phyloP scores from a whole-genome alignment of 2,113 vertebrate genomes.

The Nerophis ophidion region DNA sequence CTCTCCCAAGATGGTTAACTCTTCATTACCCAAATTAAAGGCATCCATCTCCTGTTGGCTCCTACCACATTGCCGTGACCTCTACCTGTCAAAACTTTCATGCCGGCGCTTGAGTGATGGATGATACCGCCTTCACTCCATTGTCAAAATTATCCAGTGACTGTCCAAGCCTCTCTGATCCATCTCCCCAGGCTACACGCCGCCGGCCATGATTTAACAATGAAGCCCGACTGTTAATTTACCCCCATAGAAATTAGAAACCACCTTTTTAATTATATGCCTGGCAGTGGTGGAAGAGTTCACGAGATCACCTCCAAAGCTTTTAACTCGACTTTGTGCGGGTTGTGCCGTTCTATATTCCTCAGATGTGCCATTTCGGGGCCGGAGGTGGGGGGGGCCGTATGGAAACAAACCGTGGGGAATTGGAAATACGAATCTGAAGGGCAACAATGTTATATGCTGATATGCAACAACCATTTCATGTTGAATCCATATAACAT shows the following conservation, averaged over 20 bases:
- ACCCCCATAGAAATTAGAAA: conserved; percentile 70
- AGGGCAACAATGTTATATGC: neutral
- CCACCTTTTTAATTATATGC: conserved; percentile 72
- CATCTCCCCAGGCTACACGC: conserved; percentile 67
- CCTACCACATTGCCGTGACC: conserved; percentile 71
- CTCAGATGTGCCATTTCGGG: conserved; percentile 43
- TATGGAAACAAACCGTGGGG: conserved; percentile 18
- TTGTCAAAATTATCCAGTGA: conserved; percentile 71
- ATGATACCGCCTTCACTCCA: conserved; percentile 65
- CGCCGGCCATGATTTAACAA: conserved; percentile 61
- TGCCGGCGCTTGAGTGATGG: conserved; percentile 70
- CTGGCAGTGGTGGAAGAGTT: conserved; percentile 62
- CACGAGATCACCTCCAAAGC: conserved; percentile 52
- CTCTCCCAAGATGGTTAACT: conserved; percentile 76
- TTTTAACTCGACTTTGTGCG: conserved; percentile 57
- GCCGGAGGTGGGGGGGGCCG: conserved; percentile 31
- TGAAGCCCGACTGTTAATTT: conserved; percentile 61
- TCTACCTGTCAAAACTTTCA: conserved; percentile 76
- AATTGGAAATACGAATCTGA: conserved; percentile 14
- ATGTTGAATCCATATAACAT: too few relatives aligned
- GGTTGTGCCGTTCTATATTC: conserved; percentile 57
- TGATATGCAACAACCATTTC: too few relatives aligned
- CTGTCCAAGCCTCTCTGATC: conserved; percentile 64
- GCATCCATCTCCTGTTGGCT: conserved; percentile 73
- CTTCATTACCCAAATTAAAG: conserved; percentile 78